phyloP scores from a whole-genome alignment of 2,888 invertebrate species.

The Lasioglossum vierecki region DNA sequence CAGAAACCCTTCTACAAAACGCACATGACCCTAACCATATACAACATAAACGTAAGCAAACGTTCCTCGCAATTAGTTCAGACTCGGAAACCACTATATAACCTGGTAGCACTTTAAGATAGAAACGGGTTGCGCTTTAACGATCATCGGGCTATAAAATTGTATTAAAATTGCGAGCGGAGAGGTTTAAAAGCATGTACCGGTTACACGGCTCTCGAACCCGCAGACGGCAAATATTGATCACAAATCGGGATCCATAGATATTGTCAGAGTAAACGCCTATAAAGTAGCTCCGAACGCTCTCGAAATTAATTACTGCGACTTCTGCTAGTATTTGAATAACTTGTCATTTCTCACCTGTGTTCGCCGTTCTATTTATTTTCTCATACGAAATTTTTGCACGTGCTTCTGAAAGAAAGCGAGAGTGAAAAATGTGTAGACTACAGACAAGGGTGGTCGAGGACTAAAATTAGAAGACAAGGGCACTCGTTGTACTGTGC shows the following conservation, averaged over 20 bases:
- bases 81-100: not conserved
- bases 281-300: constrained; percentile 14
- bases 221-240: constrained; percentile 24
- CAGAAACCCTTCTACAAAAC: constrained; percentile 93
- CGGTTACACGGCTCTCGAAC: not conserved
- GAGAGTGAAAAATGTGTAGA: not conserved
- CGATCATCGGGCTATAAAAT: constrained; percentile 17
- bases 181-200: constrained; percentile 9
- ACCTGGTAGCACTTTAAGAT: not conserved
- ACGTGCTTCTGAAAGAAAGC: not conserved
- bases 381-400: too few relatives aligned
- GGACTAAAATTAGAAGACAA: not conserved
- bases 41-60: constrained; percentile 86
- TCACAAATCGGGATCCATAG: constrained; percentile 44
- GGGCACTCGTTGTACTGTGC: not conserved
- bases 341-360: not conserved
- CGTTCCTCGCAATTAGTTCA: not conserved
- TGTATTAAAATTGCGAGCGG: not conserved
- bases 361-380: too few relatives aligned
- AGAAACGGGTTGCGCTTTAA: constrained; percentile 14
- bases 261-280: constrained; percentile 21
- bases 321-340: not conserved
- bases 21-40: constrained; percentile 93
- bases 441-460: not conserved
- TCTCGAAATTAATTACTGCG: not conserved